A percentile compares a stretch with the other conserved stretches of the same genome.
phyloP scores from a whole-genome alignment of 1,140 invertebrate genomes.

The Cardiocondyla obscurior region DNA sequence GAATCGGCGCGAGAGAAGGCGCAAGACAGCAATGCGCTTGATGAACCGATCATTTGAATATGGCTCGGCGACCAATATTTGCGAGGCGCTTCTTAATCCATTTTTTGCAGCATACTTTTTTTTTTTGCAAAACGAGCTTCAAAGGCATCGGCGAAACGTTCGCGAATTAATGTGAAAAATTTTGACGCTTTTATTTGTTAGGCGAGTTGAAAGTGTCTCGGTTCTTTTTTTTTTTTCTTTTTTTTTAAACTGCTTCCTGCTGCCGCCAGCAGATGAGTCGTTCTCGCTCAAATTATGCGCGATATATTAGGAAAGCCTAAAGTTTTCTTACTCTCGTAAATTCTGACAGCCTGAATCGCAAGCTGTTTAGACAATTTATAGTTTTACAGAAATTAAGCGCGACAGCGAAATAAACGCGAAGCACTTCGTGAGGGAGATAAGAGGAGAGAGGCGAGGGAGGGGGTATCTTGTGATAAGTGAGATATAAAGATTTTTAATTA shows the following conservation, averaged over 20 bases:
- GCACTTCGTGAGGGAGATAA: neutral
- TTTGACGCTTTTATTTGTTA: neutral
- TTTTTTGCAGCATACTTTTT: neutral
- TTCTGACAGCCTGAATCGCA: neutral
- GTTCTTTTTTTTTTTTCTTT: neutral
- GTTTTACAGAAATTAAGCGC: constrained; percentile 16
- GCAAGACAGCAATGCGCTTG: neutral
- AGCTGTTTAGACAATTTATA: neutral
- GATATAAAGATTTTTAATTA: constrained; percentile 39
- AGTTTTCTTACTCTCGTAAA: neutral
- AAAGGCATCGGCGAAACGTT: neutral
- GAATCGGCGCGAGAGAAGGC: constrained; percentile 32
- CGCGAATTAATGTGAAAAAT: neutral
- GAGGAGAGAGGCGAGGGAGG: no score
- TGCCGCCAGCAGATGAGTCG: neutral
- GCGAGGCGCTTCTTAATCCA: neutral
- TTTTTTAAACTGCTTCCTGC: neutral
- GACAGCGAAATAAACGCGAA: constrained; percentile 25
- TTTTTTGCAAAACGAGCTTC: neutral
- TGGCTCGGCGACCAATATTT: constrained; percentile 39
- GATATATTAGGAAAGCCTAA: neutral
- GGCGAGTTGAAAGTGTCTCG: neutral
- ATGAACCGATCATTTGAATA: neutral
- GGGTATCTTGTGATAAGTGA: neutral
- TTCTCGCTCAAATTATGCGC: constrained; percentile 12